Percentiles rank a stretch among this genome's conserved stretches.
Conservation (phyloP, 2,888 invertebrate genomes). For the Agonopterix arenella region DNA sequence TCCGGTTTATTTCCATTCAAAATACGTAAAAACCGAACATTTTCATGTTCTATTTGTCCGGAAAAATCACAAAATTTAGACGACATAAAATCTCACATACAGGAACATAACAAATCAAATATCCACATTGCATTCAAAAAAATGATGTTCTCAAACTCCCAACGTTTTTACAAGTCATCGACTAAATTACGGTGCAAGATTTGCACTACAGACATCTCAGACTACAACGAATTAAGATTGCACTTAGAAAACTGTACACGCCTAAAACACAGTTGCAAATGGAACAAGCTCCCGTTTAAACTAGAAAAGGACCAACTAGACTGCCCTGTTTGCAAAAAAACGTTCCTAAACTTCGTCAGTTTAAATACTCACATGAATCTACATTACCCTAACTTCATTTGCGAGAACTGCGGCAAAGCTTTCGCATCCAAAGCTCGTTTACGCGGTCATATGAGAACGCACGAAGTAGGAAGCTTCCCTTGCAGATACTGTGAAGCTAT, state of each 20-base stretch:
- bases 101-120: constrained; percentile 41
- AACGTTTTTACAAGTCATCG: constrained; percentile 40
- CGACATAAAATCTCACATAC: constrained; percentile 42
- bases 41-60: constrained; percentile 49
- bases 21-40: constrained; percentile 42
- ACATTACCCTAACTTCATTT: constrained; percentile 69
- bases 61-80: constrained; percentile 44
- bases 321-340: constrained; percentile 61
- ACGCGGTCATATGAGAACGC: constrained; percentile 69
- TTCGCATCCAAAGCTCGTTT: constrained; percentile 71
- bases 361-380: constrained; percentile 72
- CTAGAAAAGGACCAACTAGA: constrained; percentile 63
- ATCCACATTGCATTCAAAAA: constrained; percentile 55
- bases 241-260: constrained; percentile 49
- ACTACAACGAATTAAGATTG: constrained; percentile 40
- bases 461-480: constrained; percentile 64
- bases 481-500: constrained; percentile 55
- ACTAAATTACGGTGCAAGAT: constrained; percentile 48
- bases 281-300: constrained; percentile 60
- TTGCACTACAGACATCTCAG: constrained; percentile 42
- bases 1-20: constrained; percentile 60
- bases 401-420: constrained; percentile 71
- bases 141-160: constrained; percentile 48
- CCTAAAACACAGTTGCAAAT: constrained; percentile 28
- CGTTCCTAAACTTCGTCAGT: constrained; percentile 57